phyloP scores from a whole-genome alignment of 30 jellyfish, hydroid and myxozoan genomes.

The Catostylus mosaicus region DNA sequence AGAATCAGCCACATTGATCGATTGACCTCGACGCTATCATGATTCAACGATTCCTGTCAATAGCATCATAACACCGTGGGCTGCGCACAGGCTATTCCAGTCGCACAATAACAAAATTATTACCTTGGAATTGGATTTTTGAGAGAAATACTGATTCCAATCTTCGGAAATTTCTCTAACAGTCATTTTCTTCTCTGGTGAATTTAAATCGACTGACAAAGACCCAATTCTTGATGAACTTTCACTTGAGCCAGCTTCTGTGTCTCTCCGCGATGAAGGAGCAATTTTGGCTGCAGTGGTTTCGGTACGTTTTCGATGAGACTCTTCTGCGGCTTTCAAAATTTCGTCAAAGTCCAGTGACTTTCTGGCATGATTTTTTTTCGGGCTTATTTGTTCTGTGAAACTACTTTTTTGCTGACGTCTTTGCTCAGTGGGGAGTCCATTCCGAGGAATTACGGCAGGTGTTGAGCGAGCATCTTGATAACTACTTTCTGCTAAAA shows the following conservation, averaged over 20 bases:
- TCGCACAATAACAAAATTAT: background rate
- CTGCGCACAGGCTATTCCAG: background rate
- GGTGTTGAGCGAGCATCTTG: background rate
- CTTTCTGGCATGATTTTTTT: background rate
- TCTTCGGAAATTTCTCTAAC: conserved; percentile 39
- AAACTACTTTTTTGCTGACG: background rate
- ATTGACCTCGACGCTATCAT: background rate
- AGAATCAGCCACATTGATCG: too few relatives aligned
- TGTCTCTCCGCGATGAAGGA: background rate
- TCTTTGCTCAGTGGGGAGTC: background rate
- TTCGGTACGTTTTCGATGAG: conserved; percentile 30
- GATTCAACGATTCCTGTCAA: background rate
- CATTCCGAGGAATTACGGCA: background rate
- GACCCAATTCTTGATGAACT: conserved; percentile 4
- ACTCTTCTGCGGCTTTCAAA: conserved; percentile 30
- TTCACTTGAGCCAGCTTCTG: background rate
- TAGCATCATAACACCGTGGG: background rate
- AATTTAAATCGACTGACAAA: background rate
- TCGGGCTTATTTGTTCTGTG: background rate
- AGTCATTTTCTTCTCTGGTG: conserved; percentile 12
- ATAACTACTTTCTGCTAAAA: too few relatives aligned
- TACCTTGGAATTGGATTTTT: conserved; percentile 16
- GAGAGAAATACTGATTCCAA: conserved; percentile 36
- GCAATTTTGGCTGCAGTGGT: conserved; percentile 27
- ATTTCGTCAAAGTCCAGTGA: conserved; percentile 14